Conservation (phyloP, 2,888 invertebrate species). For the Lasioglossum villosulum region DNA sequence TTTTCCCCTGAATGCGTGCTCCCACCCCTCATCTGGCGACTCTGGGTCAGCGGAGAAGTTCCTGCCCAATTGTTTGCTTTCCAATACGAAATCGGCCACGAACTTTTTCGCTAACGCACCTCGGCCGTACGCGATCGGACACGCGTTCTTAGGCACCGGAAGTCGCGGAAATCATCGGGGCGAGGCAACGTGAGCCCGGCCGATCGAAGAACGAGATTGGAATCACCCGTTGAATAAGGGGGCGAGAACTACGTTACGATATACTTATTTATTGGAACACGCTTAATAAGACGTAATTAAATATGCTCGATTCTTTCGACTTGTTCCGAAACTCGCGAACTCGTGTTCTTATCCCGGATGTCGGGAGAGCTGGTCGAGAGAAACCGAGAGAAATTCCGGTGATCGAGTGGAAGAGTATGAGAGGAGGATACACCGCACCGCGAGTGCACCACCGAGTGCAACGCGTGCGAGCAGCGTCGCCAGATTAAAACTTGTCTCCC, state of each 20-base stretch:
- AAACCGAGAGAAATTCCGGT: background rate
- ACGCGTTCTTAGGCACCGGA: background rate
- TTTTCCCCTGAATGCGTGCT: too few species aligned
- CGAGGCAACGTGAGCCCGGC: slow-evolving; percentile 63
- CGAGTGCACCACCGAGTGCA: background rate
- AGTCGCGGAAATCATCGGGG: background rate
- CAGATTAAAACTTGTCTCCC: too few species aligned
- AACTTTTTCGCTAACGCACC: background rate
- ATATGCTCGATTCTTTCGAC: slow-evolving; percentile 28
- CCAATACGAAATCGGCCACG: too few species aligned
- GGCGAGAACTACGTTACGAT: slow-evolving; percentile 61
- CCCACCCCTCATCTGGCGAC: too few species aligned
- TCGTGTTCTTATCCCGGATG: slow-evolving; percentile 44
- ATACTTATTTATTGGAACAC: slow-evolving; percentile 63
- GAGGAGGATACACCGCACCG: background rate
- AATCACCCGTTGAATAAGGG: slow-evolving; percentile 58
- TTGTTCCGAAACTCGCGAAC: slow-evolving; percentile 40
- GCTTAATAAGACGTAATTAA: slow-evolving; percentile 56
- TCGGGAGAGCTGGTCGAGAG: slow-evolving; percentile 6
- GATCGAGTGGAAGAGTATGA: background rate
- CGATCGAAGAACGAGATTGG: slow-evolving; percentile 70
- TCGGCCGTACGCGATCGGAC: background rate
- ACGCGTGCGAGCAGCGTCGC: background rate
- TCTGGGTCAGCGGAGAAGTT: background rate
- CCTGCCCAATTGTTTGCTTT: background rate